phyloP scores from a whole-genome alignment of 2,113 vertebrate genomes.

The Ovis aries region ARS-UI_Ramb_v3.0 NC_056063.1:64713501-64714000 shows the following conservation, averaged over 20 bases:
- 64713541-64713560: not conserved
- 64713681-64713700: not conserved
- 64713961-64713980: not conserved
- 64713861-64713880: not conserved
- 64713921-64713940: not conserved
- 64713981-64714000: not conserved
- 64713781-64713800: not conserved
- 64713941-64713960: not conserved
- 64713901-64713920: not conserved
- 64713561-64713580: not conserved
- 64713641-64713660: not conserved
- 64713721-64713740: not conserved
- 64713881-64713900: not conserved
- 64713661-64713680: not conserved
- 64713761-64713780: not conserved
- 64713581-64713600: not conserved
- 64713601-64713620: not conserved
- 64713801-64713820: not conserved
- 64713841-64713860: not conserved
- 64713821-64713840: not conserved
- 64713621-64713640: not conserved
- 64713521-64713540: not conserved
- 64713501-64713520: not conserved
- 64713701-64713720: not conserved
- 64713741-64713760: not conserved